Evolutionary conservation across 1,140 invertebrate genomes (phyloP).

Genomic region (Saccostrea cuccullata): DNA sequence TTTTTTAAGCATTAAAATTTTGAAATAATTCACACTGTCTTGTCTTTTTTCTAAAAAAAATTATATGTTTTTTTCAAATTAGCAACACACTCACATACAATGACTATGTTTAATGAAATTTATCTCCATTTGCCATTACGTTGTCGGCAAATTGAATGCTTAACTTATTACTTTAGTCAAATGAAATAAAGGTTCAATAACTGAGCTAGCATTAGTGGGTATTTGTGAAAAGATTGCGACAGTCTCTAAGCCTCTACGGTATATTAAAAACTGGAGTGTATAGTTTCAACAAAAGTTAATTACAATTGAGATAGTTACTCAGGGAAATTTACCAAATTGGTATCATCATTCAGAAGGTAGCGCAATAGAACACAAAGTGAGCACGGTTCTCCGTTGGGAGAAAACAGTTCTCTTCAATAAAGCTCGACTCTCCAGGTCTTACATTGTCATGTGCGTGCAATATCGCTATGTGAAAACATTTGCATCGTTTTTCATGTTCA

Average conservation of each 20-base stretch:
- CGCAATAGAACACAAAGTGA: slow-evolving; percentile 26
- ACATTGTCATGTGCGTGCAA: slow-evolving; percentile 27
- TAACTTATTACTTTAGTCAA: slow-evolving; percentile 9
- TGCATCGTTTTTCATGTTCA: slow-evolving; percentile 36
- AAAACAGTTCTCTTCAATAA: slow-evolving; percentile 20
- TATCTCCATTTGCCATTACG: slow-evolving; percentile 19
- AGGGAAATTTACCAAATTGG: slow-evolving; percentile 48
- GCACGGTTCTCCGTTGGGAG: neutral
- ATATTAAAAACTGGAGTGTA: slow-evolving; percentile 23
- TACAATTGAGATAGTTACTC: slow-evolving; percentile 41
- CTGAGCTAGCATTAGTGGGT: neutral
- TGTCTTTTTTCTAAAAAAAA: neutral
- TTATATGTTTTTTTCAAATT: neutral
- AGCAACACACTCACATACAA: neutral
- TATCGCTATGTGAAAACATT: slow-evolving; percentile 28
- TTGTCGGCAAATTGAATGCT: neutral
- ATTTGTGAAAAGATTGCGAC: slow-evolving; percentile 28
- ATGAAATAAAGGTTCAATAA: neutral
- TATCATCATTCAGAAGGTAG: slow-evolving; percentile 36
- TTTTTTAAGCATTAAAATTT: no score
- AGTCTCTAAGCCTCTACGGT: neutral
- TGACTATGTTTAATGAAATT: slow-evolving; percentile 14
- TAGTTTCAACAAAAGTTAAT: slow-evolving; percentile 30
- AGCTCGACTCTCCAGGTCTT: neutral
- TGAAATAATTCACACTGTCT: neutral